Percentiles rank a stretch among this genome's conserved stretches.
Conservation (phyloP, 2,888 invertebrate species). For the Amphipyra tragopoginis region DNA sequence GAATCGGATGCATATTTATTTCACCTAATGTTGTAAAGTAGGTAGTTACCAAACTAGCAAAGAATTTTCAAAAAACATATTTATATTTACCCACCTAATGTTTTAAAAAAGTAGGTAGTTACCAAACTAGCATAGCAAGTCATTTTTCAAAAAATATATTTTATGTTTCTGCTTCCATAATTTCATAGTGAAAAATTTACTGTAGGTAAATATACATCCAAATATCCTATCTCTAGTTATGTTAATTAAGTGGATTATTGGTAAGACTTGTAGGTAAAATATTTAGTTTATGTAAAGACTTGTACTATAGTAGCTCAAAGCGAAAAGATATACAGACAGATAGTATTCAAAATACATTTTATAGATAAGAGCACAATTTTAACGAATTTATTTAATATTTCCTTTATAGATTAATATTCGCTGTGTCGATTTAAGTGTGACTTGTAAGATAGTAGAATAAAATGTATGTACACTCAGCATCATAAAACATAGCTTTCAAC, state of each 20-base stretch:
- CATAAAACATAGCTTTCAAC: background rate
- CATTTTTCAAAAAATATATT: too few relatives aligned
- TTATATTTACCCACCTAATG: too few relatives aligned
- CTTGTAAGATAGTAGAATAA: conserved; percentile 26
- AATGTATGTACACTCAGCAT: conserved; percentile 20
- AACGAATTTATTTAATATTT: conserved; percentile 20
- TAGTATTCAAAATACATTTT: conserved; percentile 1
- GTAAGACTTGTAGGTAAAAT: conserved; percentile 28
- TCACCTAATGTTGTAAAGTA: too few relatives aligned
- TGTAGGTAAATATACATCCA: too few relatives aligned
- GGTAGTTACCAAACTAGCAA: too few relatives aligned
- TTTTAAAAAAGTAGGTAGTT: too few relatives aligned
- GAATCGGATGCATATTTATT: too few relatives aligned
- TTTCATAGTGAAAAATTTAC: too few relatives aligned
- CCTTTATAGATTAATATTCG: conserved; percentile 1
- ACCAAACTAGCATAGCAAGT: too few relatives aligned
- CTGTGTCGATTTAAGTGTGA: conserved; percentile 4
- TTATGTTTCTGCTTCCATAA: too few relatives aligned
- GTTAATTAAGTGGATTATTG: conserved; percentile 13
- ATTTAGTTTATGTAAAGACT: conserved; percentile 11
- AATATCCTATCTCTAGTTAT: too few relatives aligned
- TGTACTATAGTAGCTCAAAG: conserved; percentile 12
- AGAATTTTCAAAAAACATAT: too few relatives aligned
- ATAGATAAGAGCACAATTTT: conserved; percentile 4
- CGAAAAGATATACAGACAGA: background rate